Base-by-base conservation (phyloP, 2,113 vertebrate genomes). In the Coracopsis vasa region DNA sequence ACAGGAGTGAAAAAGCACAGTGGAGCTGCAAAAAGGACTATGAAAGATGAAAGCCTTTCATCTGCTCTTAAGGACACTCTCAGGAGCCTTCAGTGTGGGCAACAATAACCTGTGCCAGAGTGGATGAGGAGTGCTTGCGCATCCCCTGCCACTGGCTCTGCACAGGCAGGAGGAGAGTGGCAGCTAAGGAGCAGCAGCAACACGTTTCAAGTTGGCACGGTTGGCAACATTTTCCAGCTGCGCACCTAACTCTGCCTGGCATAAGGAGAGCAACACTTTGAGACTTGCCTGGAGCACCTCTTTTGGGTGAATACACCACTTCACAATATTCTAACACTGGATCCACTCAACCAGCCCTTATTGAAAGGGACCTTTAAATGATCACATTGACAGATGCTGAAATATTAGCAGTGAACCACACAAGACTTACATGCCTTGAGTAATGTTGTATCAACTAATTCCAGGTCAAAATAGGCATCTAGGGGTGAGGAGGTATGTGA, bases 191-290 rank as follows among this genome's bases (percentile, higher is more conserved):
- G 45, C 28, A 62, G 27, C 67, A 48, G 28, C 19, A 82, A 13
- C 60, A 42, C 27, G 4, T 58, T 83, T 64, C 56, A 23, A 44
- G 29, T 35, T 67, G 58, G 51, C 39, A 20, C 1, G 0, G 7
- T 41, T 2, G 3, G 37, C 4, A 16, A 4, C 3, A 6, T 53
- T 13, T 75, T 62, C 42, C 62, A 83, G 56, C 31, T 67, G 47
- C 28, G 13, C 24, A 29, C 45, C 74, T 81, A 61, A 66, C n/a
- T 11, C 3, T 0, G 1, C 54, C 19, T 56, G 69, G 50, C 70
- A 48, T 0, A 0, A 74, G 45, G 18, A 2, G 15, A 7, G 61
- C 62, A 54, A 1, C 1, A 0, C 53, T 74, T 53, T 72, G 85
- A 72, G 47, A 31, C 62, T 58, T 53, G 13, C 24, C 37, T 86